Conservation (phyloP, 2,797 vertebrate genomes). For the Sebastes goodei region DNA sequence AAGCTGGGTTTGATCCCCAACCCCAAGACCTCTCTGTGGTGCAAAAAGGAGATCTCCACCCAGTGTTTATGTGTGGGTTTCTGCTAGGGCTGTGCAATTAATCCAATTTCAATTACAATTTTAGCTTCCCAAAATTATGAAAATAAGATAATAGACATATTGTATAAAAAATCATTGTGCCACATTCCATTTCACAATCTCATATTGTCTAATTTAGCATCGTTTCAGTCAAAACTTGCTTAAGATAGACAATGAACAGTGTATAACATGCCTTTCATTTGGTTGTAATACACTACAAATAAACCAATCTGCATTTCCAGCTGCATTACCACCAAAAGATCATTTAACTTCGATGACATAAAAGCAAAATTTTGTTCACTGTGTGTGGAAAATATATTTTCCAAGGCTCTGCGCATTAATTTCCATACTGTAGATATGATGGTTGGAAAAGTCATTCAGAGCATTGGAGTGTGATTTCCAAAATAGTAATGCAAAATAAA, state of each 20-base stretch:
- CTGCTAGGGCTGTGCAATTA: too few relatives aligned
- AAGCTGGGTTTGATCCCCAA: background rate
- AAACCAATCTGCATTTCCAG: background rate
- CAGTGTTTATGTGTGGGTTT: background rate
- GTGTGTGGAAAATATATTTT: too few relatives aligned
- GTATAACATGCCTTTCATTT: background rate
- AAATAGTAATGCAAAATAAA: background rate
- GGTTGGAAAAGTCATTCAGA: background rate
- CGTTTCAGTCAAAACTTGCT: background rate
- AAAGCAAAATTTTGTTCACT: background rate
- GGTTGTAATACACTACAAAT: background rate
- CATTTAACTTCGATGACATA: background rate
- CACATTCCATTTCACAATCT: too few relatives aligned
- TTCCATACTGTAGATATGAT: background rate
- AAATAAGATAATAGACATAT: too few relatives aligned
- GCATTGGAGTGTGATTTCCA: background rate
- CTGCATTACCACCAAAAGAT: background rate
- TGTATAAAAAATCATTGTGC: too few relatives aligned
- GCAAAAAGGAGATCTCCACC: background rate
- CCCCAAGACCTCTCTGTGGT: background rate
- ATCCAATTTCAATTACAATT: too few relatives aligned
- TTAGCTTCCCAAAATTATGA: too few relatives aligned
- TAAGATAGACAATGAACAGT: background rate
- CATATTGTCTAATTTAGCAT: rapidly evolving
- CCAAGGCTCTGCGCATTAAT: background rate